Conservation (phyloP, 2,888 invertebrate genomes). For the Thyatira batis region DNA sequence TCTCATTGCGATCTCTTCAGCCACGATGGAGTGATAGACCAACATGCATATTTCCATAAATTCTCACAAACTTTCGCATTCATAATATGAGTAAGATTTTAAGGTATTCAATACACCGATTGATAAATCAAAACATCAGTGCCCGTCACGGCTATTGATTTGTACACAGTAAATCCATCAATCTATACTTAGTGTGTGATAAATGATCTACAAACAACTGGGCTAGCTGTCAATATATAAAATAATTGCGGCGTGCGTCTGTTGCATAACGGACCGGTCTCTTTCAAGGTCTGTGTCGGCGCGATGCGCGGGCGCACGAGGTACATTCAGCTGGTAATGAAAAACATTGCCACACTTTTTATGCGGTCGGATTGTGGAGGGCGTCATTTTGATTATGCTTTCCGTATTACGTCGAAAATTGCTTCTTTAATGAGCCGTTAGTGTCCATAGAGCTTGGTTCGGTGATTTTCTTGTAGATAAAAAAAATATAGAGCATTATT, state of each 20-base stretch:
- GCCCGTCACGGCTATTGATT: background rate
- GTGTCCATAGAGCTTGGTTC: no score
- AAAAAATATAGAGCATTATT: no score
- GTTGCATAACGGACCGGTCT: conserved; percentile 29
- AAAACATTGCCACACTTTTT: conserved; percentile 1
- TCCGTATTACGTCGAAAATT: no score
- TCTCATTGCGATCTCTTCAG: no score
- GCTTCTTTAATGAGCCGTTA: no score
- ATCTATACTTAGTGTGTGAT: background rate
- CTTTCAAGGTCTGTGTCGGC: conserved; percentile 25
- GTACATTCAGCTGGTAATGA: conserved; percentile 6
- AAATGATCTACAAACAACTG: conserved; percentile 3
- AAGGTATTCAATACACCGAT: background rate
- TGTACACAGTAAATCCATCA: background rate
- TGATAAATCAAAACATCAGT: background rate
- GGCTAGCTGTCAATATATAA: background rate
- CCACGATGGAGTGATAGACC: no score
- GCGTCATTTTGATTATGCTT: background rate
- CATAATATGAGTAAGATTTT: no score
- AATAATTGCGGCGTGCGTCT: conserved; percentile 13
- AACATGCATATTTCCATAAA: no score
- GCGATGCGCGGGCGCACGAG: conserved; percentile 10
- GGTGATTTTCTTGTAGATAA: no score
- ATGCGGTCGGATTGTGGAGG: background rate
- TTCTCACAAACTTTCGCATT: no score